A percentile compares a stretch with the other conserved stretches of the same genome.
Conservation (phyloP, 2,113 vertebrate genomes). For the Lathamus discolor region DNA sequence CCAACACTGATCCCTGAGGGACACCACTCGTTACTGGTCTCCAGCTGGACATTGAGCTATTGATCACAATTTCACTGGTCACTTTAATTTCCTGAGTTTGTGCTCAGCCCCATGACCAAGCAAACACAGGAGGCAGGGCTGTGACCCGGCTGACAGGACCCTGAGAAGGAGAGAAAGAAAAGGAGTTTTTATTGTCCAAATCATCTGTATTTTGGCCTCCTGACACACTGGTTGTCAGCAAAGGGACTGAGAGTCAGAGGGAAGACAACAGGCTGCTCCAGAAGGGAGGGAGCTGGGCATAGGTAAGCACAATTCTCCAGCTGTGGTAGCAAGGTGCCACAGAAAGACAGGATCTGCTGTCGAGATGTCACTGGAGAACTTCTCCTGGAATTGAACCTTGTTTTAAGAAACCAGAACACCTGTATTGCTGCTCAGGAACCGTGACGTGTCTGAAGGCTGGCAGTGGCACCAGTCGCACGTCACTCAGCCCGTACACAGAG, state of each 20-base stretch:
- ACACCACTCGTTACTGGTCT: too few relatives aligned
- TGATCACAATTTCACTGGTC: not conserved
- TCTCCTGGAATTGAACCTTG: not conserved
- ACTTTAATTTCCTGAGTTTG: not conserved
- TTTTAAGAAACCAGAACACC: not conserved
- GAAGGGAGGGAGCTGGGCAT: not conserved
- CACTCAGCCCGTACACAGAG: accelerated
- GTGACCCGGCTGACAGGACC: not conserved
- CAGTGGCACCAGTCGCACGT: not conserved
- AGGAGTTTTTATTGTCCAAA: not conserved
- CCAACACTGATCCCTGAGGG: too few relatives aligned
- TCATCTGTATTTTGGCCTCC: accelerated
- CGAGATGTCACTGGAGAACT: not conserved
- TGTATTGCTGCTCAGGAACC: not conserved
- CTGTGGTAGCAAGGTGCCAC: not conserved
- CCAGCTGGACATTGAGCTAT: too few relatives aligned
- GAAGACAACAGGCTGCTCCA: not conserved
- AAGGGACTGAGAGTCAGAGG: not conserved
- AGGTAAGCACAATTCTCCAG: not conserved
- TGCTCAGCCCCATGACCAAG: not conserved
- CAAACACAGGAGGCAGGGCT: not conserved
- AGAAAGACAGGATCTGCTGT: not conserved
- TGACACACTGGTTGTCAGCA: not conserved
- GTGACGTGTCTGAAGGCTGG: not conserved
- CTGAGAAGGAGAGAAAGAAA: not conserved